Conservation (phyloP, 2,797 vertebrate species). For the Sarcophilus harrisii region DNA sequence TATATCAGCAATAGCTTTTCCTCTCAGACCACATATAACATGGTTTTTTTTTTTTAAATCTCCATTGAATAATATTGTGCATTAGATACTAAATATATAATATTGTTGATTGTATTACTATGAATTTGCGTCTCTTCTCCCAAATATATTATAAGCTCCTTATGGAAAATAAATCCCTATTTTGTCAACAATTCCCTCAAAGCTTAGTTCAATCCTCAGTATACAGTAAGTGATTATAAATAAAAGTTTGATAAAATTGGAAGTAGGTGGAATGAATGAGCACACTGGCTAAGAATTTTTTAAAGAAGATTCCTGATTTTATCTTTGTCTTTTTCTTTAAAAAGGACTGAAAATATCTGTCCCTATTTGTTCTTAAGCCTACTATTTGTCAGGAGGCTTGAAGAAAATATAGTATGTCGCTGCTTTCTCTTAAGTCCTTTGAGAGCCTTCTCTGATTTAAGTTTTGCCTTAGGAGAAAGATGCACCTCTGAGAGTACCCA, state of each 20-base stretch:
- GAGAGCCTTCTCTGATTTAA: conserved; percentile 67
- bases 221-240: not conserved
- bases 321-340: conserved; percentile 78
- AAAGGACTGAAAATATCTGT: conserved; percentile 76
- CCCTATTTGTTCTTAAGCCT: conserved; percentile 74
- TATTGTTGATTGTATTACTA: not conserved
- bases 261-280: not conserved
- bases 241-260: not conserved
- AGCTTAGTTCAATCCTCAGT: not conserved
- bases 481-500: conserved; percentile 41
- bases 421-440: conserved; percentile 72
- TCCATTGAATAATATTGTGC: not conserved
- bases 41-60: not conserved
- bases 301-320: conserved; percentile 78
- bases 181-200: not conserved
- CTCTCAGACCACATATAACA: not conserved
- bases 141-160: not conserved
- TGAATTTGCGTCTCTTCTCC: not conserved
- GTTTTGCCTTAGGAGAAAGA: conserved; percentile 63
- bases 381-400: conserved; percentile 70
- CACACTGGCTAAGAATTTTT: conserved; percentile 74
- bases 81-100: not conserved
- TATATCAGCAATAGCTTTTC: not conserved
- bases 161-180: not conserved
- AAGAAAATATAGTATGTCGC: conserved; percentile 68